Base-by-base conservation (phyloP, 2,797 vertebrate genomes). In the Characodon lateralis region DNA sequence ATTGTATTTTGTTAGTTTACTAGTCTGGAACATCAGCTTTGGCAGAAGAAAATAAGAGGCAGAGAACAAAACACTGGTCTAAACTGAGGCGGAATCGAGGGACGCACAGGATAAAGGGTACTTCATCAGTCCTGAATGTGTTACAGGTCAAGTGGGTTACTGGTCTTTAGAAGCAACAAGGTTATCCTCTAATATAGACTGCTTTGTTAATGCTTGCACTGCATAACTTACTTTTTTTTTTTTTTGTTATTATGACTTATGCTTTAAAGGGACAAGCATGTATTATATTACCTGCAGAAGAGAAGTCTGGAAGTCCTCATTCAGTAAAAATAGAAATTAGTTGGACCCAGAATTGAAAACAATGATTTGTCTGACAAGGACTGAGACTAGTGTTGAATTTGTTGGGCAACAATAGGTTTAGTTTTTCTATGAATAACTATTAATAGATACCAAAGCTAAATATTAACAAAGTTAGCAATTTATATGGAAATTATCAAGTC, bases 121-220 rank as follows among this genome's bases (percentile, higher is more conserved):
- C 92, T 93, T 92, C 89, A 94, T 92, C 93, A 90, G 92, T 95
- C 96, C 92, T 93, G 91, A 95, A 95, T 91, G 95, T 96, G 96
- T 94, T 94, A 95, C 93, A 96, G 96, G 96, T 96, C 96, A 96
- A 88, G 76, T 89, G 92, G 94, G 93, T 93, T 90, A 94, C 88
- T 94, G 89, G 91, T 80, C 87, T 94, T 94, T 94, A 94, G 95
- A 95, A 95, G 95, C 92, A 94, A 95, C 94, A 95, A 88, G 78
- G 93, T 90, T 95, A 83, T 92, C 83, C 91, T 94, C 93, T 96
- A 94, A 96, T 96, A 83, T 94, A 41, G 10, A 96, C 90, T 94
- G 95, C 95, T 97, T 97, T 96, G 96, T 96, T 88, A 91, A 56
- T 73, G 87, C 80, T 79, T 90, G 83, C 82, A 80, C 65, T 83